Conservation (phyloP, 2,797 vertebrate genomes). For the Anguilla anguilla region DNA sequence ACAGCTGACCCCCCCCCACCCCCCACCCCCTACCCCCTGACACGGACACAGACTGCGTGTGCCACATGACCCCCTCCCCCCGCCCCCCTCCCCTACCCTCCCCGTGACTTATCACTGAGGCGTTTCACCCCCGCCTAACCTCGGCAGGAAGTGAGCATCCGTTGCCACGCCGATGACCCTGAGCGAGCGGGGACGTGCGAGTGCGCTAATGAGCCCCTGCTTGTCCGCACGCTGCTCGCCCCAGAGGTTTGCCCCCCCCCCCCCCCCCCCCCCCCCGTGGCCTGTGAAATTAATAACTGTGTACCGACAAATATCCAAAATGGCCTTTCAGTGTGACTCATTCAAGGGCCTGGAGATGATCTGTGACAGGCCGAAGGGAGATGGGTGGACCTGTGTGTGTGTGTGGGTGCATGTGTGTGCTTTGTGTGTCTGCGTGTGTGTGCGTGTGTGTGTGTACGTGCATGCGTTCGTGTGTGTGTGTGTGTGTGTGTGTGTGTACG, state of each 20-base stretch:
- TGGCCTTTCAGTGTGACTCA: not conserved
- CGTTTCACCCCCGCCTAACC: not conserved
- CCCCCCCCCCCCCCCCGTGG: not conserved
- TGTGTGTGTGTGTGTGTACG: too few species aligned
- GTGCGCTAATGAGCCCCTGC: too few species aligned
- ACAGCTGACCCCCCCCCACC: not conserved
- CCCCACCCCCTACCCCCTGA: not conserved
- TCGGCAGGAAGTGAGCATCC: not conserved
- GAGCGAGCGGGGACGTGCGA: not conserved
- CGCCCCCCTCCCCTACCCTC: not conserved
- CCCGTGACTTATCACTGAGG: not conserved
- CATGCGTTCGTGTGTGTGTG: too few species aligned
- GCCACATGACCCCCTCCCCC: not conserved
- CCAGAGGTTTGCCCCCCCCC: not conserved
- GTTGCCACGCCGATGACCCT: conserved; percentile 15
- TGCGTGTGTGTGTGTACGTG: not conserved
- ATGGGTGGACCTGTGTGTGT: not conserved
- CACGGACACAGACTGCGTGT: not conserved
- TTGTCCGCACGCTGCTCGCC: not conserved
- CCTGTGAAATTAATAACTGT: not conserved
- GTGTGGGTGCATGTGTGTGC: too few species aligned
- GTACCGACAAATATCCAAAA: not conserved
- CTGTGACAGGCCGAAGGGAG: not conserved
- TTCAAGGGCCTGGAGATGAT: not conserved
- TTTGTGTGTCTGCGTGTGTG: not conserved